These are phyloP conservation scores for Formica selysi DNA, from an alignment of 1,140 invertebrate species.

Conservation along the genomic window DNA sequence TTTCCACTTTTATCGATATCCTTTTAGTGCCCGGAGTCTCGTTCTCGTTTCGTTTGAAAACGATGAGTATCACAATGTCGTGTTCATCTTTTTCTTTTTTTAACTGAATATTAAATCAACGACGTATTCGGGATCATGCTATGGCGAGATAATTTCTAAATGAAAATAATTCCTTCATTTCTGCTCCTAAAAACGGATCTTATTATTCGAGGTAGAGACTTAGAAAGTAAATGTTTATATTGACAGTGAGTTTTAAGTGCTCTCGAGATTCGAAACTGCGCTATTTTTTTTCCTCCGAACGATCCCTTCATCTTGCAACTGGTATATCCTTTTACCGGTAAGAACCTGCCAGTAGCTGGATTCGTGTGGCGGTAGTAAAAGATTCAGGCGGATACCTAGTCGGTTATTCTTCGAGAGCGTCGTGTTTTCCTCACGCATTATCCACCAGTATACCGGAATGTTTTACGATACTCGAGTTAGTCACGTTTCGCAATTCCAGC, in stretches of 20 bases:
- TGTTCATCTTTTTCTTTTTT: not conserved
- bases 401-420: constrained; percentile 36
- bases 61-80: constrained; percentile 24
- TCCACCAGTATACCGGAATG: constrained; percentile 37
- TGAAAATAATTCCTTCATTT: constrained; percentile 16
- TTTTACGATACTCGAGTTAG: constrained; percentile 55
- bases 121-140: constrained; percentile 18
- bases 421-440: not conserved
- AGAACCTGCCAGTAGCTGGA: not conserved
- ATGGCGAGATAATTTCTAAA: constrained; percentile 18
- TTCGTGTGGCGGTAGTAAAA: constrained; percentile 42
- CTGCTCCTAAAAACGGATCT: not conserved
- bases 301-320: constrained; percentile 30
- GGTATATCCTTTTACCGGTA: constrained; percentile 38
- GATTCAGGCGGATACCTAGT: constrained; percentile 45
- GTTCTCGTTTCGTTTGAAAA: constrained; percentile 28
- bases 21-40: constrained; percentile 4
- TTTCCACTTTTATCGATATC: constrained; percentile 33
- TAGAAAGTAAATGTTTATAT: constrained; percentile 48
- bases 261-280: constrained; percentile 14
- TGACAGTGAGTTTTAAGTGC: constrained; percentile 35
- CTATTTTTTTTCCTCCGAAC: not conserved
- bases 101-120: constrained; percentile 26
- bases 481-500: constrained; percentile 43
- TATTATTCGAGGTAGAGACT: constrained; percentile 53